phyloP scores from a whole-genome alignment of 1,140 invertebrate genomes.

The Sitobion miscanthi region DNA sequence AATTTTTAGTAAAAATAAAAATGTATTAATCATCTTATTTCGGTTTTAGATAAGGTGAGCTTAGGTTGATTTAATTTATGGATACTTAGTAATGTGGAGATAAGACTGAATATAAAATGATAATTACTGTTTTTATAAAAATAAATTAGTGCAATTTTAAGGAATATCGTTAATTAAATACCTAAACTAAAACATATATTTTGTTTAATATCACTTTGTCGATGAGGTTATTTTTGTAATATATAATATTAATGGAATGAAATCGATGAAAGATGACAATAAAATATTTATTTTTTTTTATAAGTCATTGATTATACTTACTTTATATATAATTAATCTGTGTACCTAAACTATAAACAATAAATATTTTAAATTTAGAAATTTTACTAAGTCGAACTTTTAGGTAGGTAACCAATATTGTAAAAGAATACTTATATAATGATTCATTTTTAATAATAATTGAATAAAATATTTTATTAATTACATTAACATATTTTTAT shows the following conservation, averaged over 20 bases:
- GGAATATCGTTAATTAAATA: neutral
- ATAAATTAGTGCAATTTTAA: neutral
- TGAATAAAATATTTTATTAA: neutral
- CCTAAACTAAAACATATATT: neutral
- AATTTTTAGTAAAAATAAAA: neutral
- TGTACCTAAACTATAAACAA: too few species aligned
- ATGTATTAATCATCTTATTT: neutral
- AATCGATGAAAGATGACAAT: neutral
- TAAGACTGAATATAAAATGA: neutral
- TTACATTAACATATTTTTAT: neutral
- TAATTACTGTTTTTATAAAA: slow-evolving; percentile 3
- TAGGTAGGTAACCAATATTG: neutral
- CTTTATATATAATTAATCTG: too few species aligned
- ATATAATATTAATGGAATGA: neutral
- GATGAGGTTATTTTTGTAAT: neutral
- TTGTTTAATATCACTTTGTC: neutral
- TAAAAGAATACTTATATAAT: too few species aligned
- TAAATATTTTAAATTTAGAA: neutral
- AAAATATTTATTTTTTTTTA: neutral
- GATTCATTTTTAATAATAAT: too few species aligned
- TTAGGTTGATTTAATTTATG: neutral
- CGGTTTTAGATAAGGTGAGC: neutral
- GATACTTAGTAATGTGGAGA: neutral
- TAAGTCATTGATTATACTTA: neutral
- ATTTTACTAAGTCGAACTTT: neutral